A percentile compares a stretch with the other conserved stretches of the same genome.
Conservation (phyloP, 2,113 vertebrate species). For the Ictalurus punctatus region DNA sequence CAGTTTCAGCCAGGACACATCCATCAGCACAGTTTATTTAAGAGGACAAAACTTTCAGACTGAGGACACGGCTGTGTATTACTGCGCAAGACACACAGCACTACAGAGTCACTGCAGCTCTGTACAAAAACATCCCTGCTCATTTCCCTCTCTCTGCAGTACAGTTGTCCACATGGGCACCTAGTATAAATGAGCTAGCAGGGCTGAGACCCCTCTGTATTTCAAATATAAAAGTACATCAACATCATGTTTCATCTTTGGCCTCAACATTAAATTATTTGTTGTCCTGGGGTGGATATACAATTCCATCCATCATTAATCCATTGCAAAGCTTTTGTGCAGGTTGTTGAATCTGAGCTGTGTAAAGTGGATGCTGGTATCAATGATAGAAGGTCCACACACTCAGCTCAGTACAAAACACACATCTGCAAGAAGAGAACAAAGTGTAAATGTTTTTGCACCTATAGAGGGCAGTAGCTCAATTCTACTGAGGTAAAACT, state of each 20-base stretch:
- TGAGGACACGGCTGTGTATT: not conserved
- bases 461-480: too few relatives aligned
- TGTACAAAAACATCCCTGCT: not conserved
- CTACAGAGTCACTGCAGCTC: not conserved
- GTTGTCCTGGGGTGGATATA: not conserved
- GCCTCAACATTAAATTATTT: not conserved
- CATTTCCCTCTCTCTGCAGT: not conserved
- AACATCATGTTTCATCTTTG: not conserved
- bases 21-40: constrained; percentile 24
- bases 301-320: not conserved
- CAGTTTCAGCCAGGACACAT: constrained; percentile 19
- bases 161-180: too few relatives aligned
- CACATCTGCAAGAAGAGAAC: not conserved
- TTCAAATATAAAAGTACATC: not conserved
- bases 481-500: too few relatives aligned
- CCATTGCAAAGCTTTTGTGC: not conserved
- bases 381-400: not conserved
- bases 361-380: not conserved
- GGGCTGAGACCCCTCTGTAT: too few relatives aligned
- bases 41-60: constrained; percentile 1
- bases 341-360: not conserved
- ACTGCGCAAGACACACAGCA: too few relatives aligned
- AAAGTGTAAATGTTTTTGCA: not conserved
- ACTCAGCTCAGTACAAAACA: not conserved
- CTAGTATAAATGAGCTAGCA: not conserved